Evolutionary conservation across 2,797 vertebrate species (phyloP).

Genomic region (Microctenopoma stevenorrisi): DNA sequence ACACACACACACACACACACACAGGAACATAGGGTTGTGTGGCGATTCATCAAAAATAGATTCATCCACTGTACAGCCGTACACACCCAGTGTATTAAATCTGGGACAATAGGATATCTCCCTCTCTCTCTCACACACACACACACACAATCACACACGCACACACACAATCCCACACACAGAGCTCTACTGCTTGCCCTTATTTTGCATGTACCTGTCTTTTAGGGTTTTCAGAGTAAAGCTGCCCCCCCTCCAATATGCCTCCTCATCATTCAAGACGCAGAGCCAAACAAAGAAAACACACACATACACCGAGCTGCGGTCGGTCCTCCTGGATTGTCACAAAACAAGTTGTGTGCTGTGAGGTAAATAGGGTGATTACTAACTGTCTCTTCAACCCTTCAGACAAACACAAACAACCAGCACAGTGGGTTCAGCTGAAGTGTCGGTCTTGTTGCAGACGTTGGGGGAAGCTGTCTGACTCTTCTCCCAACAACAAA

Average conservation of each 20-base stretch:
- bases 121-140: not conserved
- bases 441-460: conserved; percentile 29
- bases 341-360: conserved; percentile 56
- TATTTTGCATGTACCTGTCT: conserved; percentile 22
- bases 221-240: conserved; percentile 6
- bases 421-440: conserved; percentile 7
- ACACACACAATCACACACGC: too few relatives aligned
- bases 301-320: conserved; percentile 6
- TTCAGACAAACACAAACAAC: conserved; percentile 3
- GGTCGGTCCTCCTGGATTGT: conserved; percentile 43
- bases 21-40: conserved; percentile 27
- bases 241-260: conserved; percentile 22
- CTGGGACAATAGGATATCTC: conserved; percentile 48
- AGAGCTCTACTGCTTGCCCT: conserved; percentile 1
- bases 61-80: conserved; percentile 49
- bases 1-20: not conserved
- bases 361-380: conserved; percentile 57
- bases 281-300: conserved; percentile 62
- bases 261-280: conserved; percentile 45
- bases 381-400: conserved; percentile 35
- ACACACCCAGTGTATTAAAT: conserved; percentile 66
- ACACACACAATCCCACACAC: not conserved
- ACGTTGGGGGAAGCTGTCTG: conserved; percentile 1
- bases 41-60: conserved; percentile 76
- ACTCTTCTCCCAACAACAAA: conserved; percentile 41